These are phyloP conservation scores for Achlya flavicornis DNA, from an alignment of 2,888 invertebrate genomes.

Conservation along the genomic window DNA sequence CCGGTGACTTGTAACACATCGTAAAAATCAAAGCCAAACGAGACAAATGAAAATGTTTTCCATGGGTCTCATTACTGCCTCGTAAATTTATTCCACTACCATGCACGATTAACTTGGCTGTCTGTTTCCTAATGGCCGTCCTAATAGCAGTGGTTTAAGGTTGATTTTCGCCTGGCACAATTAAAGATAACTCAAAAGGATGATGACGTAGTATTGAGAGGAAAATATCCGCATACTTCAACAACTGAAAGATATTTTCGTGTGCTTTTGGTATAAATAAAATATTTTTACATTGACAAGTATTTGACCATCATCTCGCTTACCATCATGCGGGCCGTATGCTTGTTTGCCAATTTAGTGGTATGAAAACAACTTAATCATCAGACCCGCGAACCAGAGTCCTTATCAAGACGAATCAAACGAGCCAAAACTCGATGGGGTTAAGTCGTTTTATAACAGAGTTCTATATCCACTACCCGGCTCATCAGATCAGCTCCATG, in stretches of 20 bases:
- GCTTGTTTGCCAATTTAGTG: too few species aligned
- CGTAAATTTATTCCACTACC: conserved; percentile 23
- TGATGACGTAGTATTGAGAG: not conserved
- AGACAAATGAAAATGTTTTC: conserved; percentile 24
- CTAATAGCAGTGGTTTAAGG: not conserved
- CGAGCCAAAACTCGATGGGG: too few species aligned
- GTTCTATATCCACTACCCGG: too few species aligned
- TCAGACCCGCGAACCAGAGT: too few species aligned
- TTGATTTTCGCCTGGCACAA: not conserved
- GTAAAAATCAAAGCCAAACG: conserved; percentile 14
- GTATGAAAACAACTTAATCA: too few species aligned
- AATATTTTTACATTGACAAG: too few species aligned
- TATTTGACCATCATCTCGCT: too few species aligned
- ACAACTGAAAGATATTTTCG: not conserved
- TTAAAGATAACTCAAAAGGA: not conserved
- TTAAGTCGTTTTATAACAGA: too few species aligned
- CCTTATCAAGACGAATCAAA: too few species aligned
- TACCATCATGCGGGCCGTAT: too few species aligned
- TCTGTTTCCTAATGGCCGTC: not conserved
- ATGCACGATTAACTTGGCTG: conserved; percentile 1
- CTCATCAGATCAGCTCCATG: too few species aligned
- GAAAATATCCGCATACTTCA: not conserved
- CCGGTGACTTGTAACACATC: not conserved
- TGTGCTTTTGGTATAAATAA: not conserved
- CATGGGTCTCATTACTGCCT: conserved; percentile 29